Evolutionary conservation across 2,797 vertebrate species (phyloP), one percentile per base, ranked within the genome.

Genomic region (Nannoperca obscura): DNA sequence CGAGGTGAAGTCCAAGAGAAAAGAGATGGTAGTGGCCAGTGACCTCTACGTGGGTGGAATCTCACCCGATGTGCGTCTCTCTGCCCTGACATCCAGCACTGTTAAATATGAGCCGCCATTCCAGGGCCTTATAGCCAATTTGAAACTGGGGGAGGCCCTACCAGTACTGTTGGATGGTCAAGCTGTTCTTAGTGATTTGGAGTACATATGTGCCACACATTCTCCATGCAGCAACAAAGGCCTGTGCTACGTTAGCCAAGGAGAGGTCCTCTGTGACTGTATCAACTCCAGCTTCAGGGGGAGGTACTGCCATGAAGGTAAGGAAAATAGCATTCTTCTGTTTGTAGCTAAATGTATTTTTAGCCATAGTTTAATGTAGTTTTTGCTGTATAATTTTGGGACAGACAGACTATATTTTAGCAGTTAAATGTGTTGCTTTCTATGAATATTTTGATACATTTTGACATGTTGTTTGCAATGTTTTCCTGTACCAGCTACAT

Each of bases 51-150:
- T 99, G 0, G 98, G 98, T 0, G 98, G 98, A 1, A 96, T 99
- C 89, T 96, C 98, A 0, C 97, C 97, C 0, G 98, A 99, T 3
- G 96, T 99, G 20, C 96, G 98, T 2, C 96, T 99, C 10, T 99
- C 97, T 0, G 97, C 97, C 3, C 94, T 99, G 65, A 98, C 97
- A 0, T 97, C 97, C 76, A 97, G 97, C 95, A 97, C 97, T 0
- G 97, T 97, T 52, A 98, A 98, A 90, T 98, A 98, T 7, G 98
- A 98, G 91, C 95, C 96, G 1, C 97, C 97, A 0, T 98, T 98
- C 94, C 94, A 91, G 0, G 98, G 98, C 9, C 90, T 97, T 40
- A 91, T 99, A 70, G 96, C 94, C 81, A 96, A 97, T 90, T 88
- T 99, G 76, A 96, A 96, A 89, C 74, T 98, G 73, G 97, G 96